Evolutionary conservation across 2,888 invertebrate genomes (phyloP), one percentile per base, ranked within the genome.

Genomic region (Eupithecia abbreviata): DNA sequence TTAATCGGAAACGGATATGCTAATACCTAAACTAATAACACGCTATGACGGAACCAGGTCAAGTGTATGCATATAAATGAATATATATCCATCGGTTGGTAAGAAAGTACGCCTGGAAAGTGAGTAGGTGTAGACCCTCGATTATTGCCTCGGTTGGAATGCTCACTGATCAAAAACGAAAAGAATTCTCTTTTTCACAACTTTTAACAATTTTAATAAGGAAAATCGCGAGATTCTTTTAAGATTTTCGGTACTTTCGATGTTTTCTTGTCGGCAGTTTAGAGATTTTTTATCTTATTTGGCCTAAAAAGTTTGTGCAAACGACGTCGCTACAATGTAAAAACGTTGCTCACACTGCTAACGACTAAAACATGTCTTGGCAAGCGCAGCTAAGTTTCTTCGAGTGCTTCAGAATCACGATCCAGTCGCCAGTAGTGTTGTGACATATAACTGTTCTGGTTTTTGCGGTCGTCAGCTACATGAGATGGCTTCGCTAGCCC

Each of bases 141-240:
- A 86, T 87, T 85, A 87, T 85, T 81, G 82, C 84, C 86, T 87
- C 85, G 85, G 84, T 84, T 82, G 55, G 55, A 58, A 58, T 83
- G 78, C 82, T 81, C 77, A 76, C 74, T 79, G 81, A 82, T 84
- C 84, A 85, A 86, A 87, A 81, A 82, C 82, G 80, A 77, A 84
- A 80, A 84, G 82, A 85, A 86, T 82, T 85, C 85, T 82, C 82
- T 76, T 81, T 77, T 77, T 78, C 82, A 66, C 77, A 80, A 83
- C 77, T 80, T 81, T 80, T 77, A 79, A 79, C 75, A 79, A 82
- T 77, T 80, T 81, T 78, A 79, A 79, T 79, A 79, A 81, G 71
- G 77, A 78, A 80, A 77, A 78, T 79, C 73, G 73, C 71, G 18
- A 81, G 78, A 76, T 72, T 72, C 73, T 80, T 67, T 71, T 13